Evolutionary conservation across 1,140 invertebrate species (phyloP).

Genomic region (Maconellicoccus hirsutus): DNA sequence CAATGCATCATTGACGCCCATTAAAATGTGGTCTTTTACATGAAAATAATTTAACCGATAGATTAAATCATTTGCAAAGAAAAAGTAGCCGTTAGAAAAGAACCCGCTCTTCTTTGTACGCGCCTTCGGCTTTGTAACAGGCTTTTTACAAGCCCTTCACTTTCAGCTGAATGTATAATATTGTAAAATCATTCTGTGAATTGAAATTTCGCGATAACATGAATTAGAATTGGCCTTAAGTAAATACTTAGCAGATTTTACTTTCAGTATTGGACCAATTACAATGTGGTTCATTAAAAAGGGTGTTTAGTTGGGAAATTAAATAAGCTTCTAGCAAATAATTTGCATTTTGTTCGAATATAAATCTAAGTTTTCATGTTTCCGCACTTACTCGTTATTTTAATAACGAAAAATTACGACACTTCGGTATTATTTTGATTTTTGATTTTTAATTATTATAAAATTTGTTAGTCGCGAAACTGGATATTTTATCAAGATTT

Average conservation of each 20-base stretch:
- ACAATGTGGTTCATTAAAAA: background rate
- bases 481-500: too few relatives aligned
- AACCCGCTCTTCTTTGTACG: background rate
- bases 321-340: too few relatives aligned
- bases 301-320: background rate
- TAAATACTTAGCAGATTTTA: background rate
- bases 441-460: too few relatives aligned
- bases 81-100: background rate
- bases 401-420: too few relatives aligned
- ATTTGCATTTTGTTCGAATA: too few relatives aligned
- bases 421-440: too few relatives aligned
- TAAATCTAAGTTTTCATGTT: too few relatives aligned
- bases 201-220: background rate
- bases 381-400: too few relatives aligned
- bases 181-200: background rate
- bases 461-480: too few relatives aligned
- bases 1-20: background rate
- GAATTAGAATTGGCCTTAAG: background rate
- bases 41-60: background rate
- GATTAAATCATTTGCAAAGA: slow-evolving; percentile 5
- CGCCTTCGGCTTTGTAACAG: background rate
- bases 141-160: background rate
- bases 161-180: background rate
- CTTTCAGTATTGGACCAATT: background rate
- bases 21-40: background rate